Percentiles rank a stretch among this genome's conserved stretches.
Conservation (phyloP, 1,140 invertebrate genomes). For the Bombus ignitus region DNA sequence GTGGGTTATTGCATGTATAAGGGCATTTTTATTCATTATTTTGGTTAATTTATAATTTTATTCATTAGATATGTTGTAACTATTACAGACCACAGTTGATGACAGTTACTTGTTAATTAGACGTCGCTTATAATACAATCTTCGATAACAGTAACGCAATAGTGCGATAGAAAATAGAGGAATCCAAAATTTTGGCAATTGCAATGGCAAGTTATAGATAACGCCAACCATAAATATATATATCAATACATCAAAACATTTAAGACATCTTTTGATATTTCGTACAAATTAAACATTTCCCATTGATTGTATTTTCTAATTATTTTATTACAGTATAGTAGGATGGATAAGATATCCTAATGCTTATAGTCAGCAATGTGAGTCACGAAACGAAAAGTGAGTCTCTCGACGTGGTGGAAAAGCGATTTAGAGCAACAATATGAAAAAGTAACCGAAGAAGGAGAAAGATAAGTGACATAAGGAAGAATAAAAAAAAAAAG, state of each 20-base stretch:
- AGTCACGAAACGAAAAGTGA: background rate
- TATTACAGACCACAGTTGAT: background rate
- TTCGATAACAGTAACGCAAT: too few relatives aligned
- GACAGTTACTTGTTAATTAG: background rate
- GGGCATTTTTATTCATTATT: background rate
- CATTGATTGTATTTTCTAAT: too few relatives aligned
- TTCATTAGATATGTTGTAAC: background rate
- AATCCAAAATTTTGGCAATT: background rate
- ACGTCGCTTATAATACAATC: background rate
- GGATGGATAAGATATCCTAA: background rate
- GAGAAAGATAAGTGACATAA: constrained; percentile 50
- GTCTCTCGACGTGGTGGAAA: background rate
- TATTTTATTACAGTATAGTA: background rate
- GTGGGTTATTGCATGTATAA: background rate
- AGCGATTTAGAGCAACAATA: constrained; percentile 29
- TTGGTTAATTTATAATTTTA: background rate
- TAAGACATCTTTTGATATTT: too few relatives aligned
- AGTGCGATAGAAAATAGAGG: background rate
- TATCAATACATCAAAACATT: too few relatives aligned
- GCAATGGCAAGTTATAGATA: too few relatives aligned
- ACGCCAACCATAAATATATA: too few relatives aligned
- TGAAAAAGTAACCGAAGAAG: constrained; percentile 28
- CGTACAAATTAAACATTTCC: too few relatives aligned
- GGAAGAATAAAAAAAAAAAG: constrained; percentile 17
- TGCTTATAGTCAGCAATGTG: background rate